A percentile compares a stretch with the other conserved stretches of the same genome.
These are phyloP conservation scores for Spea multiplicata DNA, from an alignment of 2,113 vertebrate genomes.

Conservation along the genomic window DNA sequence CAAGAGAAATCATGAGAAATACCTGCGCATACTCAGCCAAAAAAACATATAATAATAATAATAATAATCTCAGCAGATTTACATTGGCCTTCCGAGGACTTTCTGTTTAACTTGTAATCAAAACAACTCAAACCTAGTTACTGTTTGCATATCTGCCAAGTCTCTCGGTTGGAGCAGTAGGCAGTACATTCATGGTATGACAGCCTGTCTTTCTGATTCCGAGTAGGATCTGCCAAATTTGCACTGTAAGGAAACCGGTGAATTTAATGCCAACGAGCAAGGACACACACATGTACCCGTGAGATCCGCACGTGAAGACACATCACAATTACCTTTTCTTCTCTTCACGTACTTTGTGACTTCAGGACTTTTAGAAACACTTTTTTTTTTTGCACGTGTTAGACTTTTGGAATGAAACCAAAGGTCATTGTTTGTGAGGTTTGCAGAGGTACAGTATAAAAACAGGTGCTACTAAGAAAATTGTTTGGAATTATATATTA, in stretches of 20 bases:
- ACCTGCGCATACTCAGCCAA: slow-evolving; percentile 59
- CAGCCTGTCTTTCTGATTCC: slow-evolving; percentile 78
- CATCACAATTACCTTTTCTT: not conserved
- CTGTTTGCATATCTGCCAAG: slow-evolving; percentile 80
- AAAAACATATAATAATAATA: slow-evolving; percentile 45
- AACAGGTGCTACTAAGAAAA: no score
- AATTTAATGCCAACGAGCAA: slow-evolving; percentile 72
- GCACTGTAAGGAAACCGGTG: slow-evolving; percentile 72
- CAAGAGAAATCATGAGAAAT: slow-evolving; percentile 56
- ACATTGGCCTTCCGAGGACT: slow-evolving; percentile 73
- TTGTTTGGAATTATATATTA: no score
- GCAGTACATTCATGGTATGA: slow-evolving; percentile 73
- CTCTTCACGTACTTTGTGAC: no score
- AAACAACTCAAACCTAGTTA: slow-evolving; percentile 84
- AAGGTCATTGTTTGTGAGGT: no score
- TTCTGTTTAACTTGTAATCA: slow-evolving; percentile 85
- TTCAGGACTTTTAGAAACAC: no score
- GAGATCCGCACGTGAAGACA: not conserved
- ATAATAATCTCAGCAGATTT: slow-evolving; percentile 64
- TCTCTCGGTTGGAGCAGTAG: slow-evolving; percentile 75
- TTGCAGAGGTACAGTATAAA: no score
- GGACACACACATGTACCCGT: slow-evolving; percentile 52
- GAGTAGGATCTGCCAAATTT: slow-evolving; percentile 74
- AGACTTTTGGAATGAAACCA: no score
- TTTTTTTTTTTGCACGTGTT: no score